These are phyloP conservation scores for Halichondria panicea DNA, from an alignment of 37 sponge, comb jelly and placozoan species.

Conservation along the genomic window DNA sequence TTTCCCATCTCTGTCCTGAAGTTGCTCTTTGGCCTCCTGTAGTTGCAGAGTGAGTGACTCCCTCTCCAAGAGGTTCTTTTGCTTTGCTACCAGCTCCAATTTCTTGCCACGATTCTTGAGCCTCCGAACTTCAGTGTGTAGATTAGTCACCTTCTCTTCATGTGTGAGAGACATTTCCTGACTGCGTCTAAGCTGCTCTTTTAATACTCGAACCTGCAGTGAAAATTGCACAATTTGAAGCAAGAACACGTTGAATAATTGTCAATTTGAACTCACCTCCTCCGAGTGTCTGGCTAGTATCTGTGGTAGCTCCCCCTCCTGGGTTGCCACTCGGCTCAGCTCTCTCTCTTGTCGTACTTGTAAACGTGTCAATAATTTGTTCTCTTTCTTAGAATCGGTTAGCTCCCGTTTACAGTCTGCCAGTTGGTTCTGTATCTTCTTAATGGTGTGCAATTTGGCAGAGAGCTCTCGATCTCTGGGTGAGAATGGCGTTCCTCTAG, in stretches of 20 bases:
- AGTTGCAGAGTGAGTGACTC: constrained; percentile 32
- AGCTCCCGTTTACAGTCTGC: constrained; percentile 25
- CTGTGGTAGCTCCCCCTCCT: constrained; percentile 69
- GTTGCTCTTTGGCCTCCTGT: background rate
- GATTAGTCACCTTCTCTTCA: constrained; percentile 22
- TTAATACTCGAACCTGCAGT: constrained; percentile 22
- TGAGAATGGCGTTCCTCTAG: background rate
- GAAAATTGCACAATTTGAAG: background rate
- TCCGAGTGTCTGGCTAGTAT: constrained; percentile 45
- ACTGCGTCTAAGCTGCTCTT: constrained; percentile 31
- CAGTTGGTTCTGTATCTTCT: constrained; percentile 21
- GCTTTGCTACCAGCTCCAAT: constrained; percentile 24
- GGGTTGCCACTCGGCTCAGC: constrained; percentile 11
- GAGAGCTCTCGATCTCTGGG: constrained; percentile 50
- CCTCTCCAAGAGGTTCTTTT: constrained; percentile 48
- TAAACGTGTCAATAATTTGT: constrained; percentile 50
- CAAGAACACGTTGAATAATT: background rate
- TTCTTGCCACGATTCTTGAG: constrained; percentile 37
- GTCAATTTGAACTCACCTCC: constrained; percentile 42
- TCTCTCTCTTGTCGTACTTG: constrained; percentile 61
- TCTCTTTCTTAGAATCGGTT: constrained; percentile 56
- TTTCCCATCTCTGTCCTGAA: constrained; percentile 33
- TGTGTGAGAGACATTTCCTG: constrained; percentile 13
- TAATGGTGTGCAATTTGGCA: constrained; percentile 34
- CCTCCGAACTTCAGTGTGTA: constrained; percentile 11